A percentile compares a stretch with the other conserved stretches of the same genome.
These are phyloP conservation scores for Cynocephalus volans DNA, from an alignment of 2,113 vertebrate genomes.

Conservation along the genomic window DNA sequence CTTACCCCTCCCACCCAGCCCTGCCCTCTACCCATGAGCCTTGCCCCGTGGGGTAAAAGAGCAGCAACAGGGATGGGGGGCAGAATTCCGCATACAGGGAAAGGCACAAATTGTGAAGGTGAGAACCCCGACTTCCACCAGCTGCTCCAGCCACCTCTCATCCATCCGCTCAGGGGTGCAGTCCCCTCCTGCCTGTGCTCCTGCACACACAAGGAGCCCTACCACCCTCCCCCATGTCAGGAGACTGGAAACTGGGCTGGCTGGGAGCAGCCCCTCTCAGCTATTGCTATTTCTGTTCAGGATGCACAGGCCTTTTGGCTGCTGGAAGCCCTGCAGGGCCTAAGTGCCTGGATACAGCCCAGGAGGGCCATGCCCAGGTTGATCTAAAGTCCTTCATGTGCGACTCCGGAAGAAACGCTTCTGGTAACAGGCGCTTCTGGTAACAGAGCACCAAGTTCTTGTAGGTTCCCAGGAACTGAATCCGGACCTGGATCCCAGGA, in stretches of 20 bases:
- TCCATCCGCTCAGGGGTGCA: accelerated
- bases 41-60: background rate
- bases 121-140: background rate
- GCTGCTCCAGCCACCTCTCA: background rate
- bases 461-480: conserved; percentile 15
- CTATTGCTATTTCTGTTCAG: background rate
- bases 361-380: accelerated
- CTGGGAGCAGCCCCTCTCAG: background rate
- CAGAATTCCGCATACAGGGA: background rate
- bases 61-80: background rate
- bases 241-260: background rate
- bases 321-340: background rate
- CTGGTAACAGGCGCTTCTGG: background rate
- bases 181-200: accelerated
- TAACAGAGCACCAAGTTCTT: background rate
- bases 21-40: background rate
- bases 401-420: background rate
- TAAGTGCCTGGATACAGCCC: no score
- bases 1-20: background rate
- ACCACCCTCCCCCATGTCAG: no score
- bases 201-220: background rate
- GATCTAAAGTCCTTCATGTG: background rate
- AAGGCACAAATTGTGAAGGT: background rate
- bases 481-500: background rate
- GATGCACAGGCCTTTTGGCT: no score